Percentiles rank a stretch among this genome's conserved stretches.
These are phyloP conservation scores for Conus betulinus DNA, from an alignment of 1,140 invertebrate species.

Conservation along the genomic window DNA sequence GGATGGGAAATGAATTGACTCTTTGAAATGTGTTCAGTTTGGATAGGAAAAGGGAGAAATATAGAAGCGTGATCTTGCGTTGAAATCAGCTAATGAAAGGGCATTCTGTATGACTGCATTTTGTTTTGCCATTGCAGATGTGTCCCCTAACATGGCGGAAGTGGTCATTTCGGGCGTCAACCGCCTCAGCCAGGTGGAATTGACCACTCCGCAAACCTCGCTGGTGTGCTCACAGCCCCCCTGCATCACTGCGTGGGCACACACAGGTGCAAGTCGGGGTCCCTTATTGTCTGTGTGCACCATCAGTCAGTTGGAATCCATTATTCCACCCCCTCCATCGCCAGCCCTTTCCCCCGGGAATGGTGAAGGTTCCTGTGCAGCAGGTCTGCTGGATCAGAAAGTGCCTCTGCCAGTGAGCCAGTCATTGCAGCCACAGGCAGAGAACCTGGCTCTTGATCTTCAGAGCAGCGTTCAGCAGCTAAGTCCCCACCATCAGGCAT, in stretches of 20 bases:
- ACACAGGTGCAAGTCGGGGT: neutral
- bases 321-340: neutral
- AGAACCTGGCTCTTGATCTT: neutral
- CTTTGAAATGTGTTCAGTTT: no score
- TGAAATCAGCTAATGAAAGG: no score
- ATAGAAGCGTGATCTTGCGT: no score
- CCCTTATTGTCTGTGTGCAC: neutral
- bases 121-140: slow-evolving; percentile 21
- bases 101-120: neutral
- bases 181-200: slow-evolving; percentile 14
- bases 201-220: neutral
- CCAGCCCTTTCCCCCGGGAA: neutral
- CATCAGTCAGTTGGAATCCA: neutral
- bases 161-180: slow-evolving; percentile 10
- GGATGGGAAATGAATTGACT: no score
- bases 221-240: neutral
- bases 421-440: neutral
- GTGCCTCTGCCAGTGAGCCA: neutral
- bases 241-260: neutral
- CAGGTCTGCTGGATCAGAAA: neutral
- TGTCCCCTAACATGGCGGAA: slow-evolving; percentile 8
- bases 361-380: neutral
- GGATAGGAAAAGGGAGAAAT: no score
- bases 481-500: neutral
- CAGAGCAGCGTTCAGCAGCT: neutral